These are phyloP conservation scores for Apoda limacodes DNA, from an alignment of 2,888 invertebrate genomes.

Conservation along the genomic window DNA sequence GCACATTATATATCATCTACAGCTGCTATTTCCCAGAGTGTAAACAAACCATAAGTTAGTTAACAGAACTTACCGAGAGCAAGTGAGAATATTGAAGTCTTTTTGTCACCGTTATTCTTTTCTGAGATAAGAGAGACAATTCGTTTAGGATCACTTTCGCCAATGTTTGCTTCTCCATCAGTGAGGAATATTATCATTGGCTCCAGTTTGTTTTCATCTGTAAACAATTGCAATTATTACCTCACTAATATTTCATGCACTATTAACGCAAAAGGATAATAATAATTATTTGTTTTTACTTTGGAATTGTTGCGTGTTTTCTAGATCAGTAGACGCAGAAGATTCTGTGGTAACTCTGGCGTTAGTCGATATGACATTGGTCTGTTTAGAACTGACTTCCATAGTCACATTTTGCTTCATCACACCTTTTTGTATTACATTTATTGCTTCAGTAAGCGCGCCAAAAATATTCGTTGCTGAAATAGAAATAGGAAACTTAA, in stretches of 20 bases:
- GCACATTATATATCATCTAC: too few species aligned
- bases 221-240: too few species aligned
- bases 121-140: conserved; percentile 65
- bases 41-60: too few species aligned
- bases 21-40: too few species aligned
- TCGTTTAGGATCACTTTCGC: conserved; percentile 58
- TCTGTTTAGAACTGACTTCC: too few species aligned
- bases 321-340: too few species aligned
- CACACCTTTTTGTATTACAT: conserved; percentile 54
- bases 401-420: conserved; percentile 20
- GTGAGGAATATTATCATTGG: conserved; percentile 76
- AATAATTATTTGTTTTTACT: too few species aligned
- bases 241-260: too few species aligned
- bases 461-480: conserved; percentile 76
- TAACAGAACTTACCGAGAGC: conserved; percentile 72
- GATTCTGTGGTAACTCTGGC: too few species aligned
- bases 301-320: too few species aligned
- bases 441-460: conserved; percentile 68
- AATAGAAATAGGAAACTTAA: conserved; percentile 12
- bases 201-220: conserved; percentile 40
- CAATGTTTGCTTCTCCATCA: conserved; percentile 75
- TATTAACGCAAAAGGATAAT: too few species aligned
- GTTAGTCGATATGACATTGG: too few species aligned
- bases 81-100: conserved; percentile 72
- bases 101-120: conserved; percentile 53